Percentiles rank a stretch among this genome's conserved stretches.
These are phyloP conservation scores for Ceraclea dissimilis DNA, from an alignment of 2,888 invertebrate genomes.

Conservation along the genomic window DNA sequence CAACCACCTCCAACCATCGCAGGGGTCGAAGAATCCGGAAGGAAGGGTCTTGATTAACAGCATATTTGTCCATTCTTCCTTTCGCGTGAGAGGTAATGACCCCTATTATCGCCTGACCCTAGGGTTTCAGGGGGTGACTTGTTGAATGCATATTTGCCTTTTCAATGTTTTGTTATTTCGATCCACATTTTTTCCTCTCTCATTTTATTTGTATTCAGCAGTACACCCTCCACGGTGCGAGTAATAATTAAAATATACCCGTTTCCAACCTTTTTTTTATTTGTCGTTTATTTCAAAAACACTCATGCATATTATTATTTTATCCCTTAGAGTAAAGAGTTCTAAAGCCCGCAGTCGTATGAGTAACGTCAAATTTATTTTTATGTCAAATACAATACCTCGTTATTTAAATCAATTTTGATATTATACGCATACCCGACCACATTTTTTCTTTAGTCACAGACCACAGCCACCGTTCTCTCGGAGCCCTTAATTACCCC, in stretches of 20 bases:
- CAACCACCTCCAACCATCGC: too few relatives aligned
- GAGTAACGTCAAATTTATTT: too few relatives aligned
- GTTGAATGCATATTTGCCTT: conserved; percentile 15
- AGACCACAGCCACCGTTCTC: too few relatives aligned
- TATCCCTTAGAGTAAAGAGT: too few relatives aligned
- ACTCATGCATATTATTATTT: background rate
- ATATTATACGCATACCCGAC: too few relatives aligned
- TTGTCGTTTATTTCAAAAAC: background rate
- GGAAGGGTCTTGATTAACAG: conserved; percentile 21
- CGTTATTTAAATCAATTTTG: too few relatives aligned
- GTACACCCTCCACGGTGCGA: background rate
- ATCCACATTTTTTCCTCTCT: background rate
- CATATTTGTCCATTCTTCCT: conserved; percentile 18
- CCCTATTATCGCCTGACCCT: conserved; percentile 15
- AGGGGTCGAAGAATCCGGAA: conserved; percentile 8
- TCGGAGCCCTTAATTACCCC: too few relatives aligned
- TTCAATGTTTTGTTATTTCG: conserved; percentile 5
- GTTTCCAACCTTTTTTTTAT: background rate
- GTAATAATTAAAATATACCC: background rate
- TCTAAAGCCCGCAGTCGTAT: too few relatives aligned
- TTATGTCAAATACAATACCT: too few relatives aligned
- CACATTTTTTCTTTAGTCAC: too few relatives aligned
- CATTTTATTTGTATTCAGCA: background rate
- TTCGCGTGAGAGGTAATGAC: conserved; percentile 14
- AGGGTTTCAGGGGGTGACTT: conserved; percentile 8